These are phyloP conservation scores for Platorchestia sp. DNA, from an alignment of 1,140 invertebrate genomes.

Conservation along the genomic window DNA sequence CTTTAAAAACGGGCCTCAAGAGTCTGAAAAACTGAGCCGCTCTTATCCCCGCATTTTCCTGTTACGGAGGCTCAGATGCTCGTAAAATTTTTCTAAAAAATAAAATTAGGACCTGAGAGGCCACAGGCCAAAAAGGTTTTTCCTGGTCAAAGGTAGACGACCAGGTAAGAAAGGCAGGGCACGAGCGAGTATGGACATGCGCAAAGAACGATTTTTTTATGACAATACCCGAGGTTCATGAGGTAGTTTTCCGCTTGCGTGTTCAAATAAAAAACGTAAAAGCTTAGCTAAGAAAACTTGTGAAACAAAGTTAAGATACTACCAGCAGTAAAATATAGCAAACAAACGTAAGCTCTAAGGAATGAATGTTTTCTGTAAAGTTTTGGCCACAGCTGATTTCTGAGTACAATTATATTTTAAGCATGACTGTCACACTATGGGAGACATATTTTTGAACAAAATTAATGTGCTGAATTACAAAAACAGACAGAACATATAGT, in stretches of 20 bases:
- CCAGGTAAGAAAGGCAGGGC: not conserved
- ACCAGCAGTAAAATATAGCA: not conserved
- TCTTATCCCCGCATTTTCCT: slow-evolving; percentile 6
- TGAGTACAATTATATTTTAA: too few relatives aligned
- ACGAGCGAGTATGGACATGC: not conserved
- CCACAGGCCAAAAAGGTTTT: slow-evolving; percentile 6
- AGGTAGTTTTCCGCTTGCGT: not conserved
- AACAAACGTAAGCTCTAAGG: not conserved
- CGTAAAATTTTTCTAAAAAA: not conserved
- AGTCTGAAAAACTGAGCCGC: slow-evolving; percentile 6
- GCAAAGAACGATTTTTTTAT: not conserved
- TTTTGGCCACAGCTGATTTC: not conserved
- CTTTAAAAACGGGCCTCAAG: not conserved
- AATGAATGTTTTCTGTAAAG: not conserved
- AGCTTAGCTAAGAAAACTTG: not conserved
- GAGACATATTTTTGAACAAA: too few relatives aligned
- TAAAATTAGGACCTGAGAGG: slow-evolving; percentile 7
- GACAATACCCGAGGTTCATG: not conserved
- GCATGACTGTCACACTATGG: too few relatives aligned
- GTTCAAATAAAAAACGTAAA: not conserved
- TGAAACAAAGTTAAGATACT: not conserved
- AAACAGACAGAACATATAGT: too few relatives aligned
- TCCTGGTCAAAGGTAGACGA: not conserved
- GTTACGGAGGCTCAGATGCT: not conserved
- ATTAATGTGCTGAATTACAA: too few relatives aligned